phyloP scores from a whole-genome alignment of 2,888 invertebrate genomes.

The Apoda limacodes region DNA sequence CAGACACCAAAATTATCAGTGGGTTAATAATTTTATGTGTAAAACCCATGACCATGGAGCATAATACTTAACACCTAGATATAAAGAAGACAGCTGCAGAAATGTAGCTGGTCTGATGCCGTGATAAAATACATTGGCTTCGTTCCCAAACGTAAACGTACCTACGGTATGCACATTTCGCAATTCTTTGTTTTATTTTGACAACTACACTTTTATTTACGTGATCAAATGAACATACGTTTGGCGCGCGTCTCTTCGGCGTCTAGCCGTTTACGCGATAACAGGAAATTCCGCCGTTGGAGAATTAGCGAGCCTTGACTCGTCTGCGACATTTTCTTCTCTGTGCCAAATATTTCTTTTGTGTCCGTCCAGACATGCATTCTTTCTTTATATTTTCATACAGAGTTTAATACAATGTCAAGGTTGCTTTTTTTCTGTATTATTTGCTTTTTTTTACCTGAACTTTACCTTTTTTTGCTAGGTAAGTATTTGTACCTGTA shows the following conservation, averaged over 20 bases:
- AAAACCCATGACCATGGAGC: too few relatives aligned
- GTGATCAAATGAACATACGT: slow-evolving; percentile 14
- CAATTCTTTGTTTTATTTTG: slow-evolving; percentile 62
- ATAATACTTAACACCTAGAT: too few relatives aligned
- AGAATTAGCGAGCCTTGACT: slow-evolving; percentile 47
- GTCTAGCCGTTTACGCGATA: slow-evolving; percentile 57
- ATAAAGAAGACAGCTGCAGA: too few relatives aligned
- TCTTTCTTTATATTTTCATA: too few relatives aligned
- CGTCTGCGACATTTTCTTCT: slow-evolving; percentile 37
- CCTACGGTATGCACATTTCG: slow-evolving; percentile 56
- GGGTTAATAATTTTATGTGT: too few relatives aligned
- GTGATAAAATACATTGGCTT: slow-evolving; percentile 48
- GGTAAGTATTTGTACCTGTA: too few relatives aligned
- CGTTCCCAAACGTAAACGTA: slow-evolving; percentile 39
- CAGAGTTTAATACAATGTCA: too few relatives aligned
- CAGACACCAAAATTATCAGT: too few relatives aligned
- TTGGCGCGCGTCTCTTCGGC: slow-evolving; percentile 51
- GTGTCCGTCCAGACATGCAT: slow-evolving; percentile 36
- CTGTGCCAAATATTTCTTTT: slow-evolving; percentile 46
- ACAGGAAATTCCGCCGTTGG: slow-evolving; percentile 53
- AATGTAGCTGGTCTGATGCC: slow-evolving; percentile 32
- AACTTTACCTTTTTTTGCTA: too few relatives aligned
- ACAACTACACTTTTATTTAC: not conserved
- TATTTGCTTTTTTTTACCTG: too few relatives aligned
- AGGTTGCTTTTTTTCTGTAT: too few relatives aligned